phyloP scores from a whole-genome alignment of 2,797 vertebrate genomes.

The Paguma larvata region DNA sequence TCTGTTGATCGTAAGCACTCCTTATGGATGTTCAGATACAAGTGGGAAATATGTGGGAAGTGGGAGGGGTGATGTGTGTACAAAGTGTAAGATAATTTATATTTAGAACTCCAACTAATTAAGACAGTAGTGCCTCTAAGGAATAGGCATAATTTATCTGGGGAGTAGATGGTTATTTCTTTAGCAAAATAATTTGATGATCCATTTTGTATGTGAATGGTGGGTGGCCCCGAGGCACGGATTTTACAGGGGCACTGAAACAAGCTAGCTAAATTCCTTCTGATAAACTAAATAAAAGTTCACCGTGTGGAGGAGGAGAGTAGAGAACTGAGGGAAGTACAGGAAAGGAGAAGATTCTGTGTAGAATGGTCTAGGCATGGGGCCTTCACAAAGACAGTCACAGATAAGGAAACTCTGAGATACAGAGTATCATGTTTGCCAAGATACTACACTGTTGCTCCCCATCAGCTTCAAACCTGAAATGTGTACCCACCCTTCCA shows the following conservation, averaged over 20 bases:
- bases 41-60: neutral
- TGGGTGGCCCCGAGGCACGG: neutral
- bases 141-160: neutral
- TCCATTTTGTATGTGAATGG: neutral
- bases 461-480: neutral
- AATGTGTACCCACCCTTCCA: neutral
- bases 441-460: neutral
- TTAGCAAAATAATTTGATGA: constrained; percentile 18
- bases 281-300: neutral
- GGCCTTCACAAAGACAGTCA: neutral
- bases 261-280: neutral
- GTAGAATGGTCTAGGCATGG: neutral
- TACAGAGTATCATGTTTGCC: neutral
- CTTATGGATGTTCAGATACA: neutral
- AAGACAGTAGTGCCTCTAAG: neutral
- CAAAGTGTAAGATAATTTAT: neutral
- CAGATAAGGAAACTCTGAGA: neutral
- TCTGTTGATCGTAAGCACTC: neutral
- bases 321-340: neutral
- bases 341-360: neutral
- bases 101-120: constrained; percentile 48
- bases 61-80: neutral
- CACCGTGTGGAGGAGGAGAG: neutral
- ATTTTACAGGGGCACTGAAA: constrained; percentile 4
- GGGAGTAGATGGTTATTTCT: neutral